These are phyloP conservation scores for Gymnobelideus leadbeateri DNA, from an alignment of 2,113 vertebrate species.

Conservation along the genomic window DNA sequence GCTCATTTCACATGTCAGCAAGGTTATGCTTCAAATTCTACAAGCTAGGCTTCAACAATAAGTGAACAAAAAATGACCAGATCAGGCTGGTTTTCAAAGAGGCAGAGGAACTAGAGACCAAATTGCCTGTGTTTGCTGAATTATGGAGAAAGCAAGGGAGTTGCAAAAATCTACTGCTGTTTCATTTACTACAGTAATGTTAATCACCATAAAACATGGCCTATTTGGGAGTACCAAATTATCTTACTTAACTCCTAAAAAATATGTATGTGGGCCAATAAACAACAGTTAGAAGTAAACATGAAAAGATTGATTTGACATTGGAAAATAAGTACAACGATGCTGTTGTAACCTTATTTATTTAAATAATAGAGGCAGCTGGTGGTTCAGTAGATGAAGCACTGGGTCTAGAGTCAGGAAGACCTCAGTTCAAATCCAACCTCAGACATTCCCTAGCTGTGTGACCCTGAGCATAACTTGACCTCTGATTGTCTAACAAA, in stretches of 20 bases:
- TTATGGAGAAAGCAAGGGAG: neutral
- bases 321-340: neutral
- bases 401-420: too few species aligned
- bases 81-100: neutral
- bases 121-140: neutral
- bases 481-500: neutral
- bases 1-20: neutral
- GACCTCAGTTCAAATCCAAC: too few species aligned
- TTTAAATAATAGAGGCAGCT: neutral
- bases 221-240: neutral
- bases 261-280: neutral
- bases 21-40: neutral
- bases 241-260: neutral
- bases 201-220: neutral
- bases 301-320: neutral
- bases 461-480: neutral
- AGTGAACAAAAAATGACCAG: neutral
- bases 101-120: neutral
- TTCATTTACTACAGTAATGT: neutral
- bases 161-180: neutral
- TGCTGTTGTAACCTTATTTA: too few species aligned
- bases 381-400: too few species aligned
- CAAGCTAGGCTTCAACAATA: neutral
- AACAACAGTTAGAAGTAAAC: neutral
- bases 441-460: neutral